A percentile compares a stretch with the other conserved stretches of the same genome.
Evolutionary conservation across 2,113 vertebrate species (phyloP).

Genomic region (Thomomys bottae): DNA sequence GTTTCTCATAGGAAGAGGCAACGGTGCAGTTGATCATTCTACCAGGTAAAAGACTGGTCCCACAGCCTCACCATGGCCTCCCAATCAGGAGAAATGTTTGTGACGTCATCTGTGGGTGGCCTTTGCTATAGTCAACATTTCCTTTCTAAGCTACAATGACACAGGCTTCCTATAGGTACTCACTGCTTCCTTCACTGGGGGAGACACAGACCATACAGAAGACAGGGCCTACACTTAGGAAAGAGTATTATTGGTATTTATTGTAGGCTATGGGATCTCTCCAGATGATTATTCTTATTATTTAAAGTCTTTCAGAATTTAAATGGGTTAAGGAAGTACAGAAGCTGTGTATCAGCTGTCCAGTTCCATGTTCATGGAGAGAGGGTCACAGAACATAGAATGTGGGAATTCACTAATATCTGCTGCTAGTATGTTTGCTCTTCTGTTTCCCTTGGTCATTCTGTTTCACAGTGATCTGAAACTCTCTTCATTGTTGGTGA

Average conservation of each 20-base stretch:
- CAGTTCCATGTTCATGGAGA: not conserved
- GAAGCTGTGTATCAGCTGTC: not conserved
- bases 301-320: not conserved
- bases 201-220: not conserved
- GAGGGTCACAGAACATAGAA: not conserved
- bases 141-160: slow-evolving; percentile 1
- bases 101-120: not conserved
- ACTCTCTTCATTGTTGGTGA: too few species aligned
- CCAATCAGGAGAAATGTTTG: not conserved
- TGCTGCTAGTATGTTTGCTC: not conserved
- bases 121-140: not conserved
- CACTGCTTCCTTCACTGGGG: not conserved
- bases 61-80: rapidly evolving
- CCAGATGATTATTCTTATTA: not conserved
- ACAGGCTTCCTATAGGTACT: not conserved
- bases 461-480: not conserved
- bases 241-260: not conserved
- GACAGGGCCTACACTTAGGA: not conserved
- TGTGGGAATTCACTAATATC: not conserved
- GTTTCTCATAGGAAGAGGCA: not conserved
- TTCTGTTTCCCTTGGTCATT: not conserved
- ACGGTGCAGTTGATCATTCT: not conserved
- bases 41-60: too few species aligned
- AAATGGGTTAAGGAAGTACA: not conserved
- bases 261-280: not conserved